phyloP scores from a whole-genome alignment of 2,888 invertebrate genomes.

The Leptopilina drosophilae region DNA sequence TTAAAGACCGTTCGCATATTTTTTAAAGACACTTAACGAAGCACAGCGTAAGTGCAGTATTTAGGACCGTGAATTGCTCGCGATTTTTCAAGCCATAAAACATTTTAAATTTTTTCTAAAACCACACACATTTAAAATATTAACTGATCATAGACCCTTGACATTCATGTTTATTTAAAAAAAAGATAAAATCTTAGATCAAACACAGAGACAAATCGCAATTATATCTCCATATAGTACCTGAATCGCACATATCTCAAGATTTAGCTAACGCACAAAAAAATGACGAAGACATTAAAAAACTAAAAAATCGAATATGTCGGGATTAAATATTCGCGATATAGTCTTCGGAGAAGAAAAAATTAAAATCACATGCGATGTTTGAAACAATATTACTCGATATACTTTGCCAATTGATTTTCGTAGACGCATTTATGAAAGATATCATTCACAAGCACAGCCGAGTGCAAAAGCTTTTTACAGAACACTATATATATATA shows the following conservation, averaged over 20 bases:
- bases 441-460: not conserved
- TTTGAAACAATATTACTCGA: not conserved
- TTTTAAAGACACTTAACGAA: not conserved
- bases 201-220: not conserved
- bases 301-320: not conserved
- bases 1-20: not conserved
- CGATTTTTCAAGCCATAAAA: conserved; percentile 41
- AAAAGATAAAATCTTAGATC: conserved; percentile 24
- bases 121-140: conserved; percentile 23
- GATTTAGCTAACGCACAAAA: not conserved
- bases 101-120: conserved; percentile 44
- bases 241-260: not conserved
- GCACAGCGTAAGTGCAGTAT: conserved; percentile 40
- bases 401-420: not conserved
- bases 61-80: conserved; percentile 43
- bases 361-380: not conserved
- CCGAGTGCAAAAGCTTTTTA: not conserved
- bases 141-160: conserved; percentile 50
- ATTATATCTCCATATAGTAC: not conserved
- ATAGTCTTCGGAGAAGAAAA: not conserved
- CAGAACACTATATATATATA: not conserved
- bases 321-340: not conserved
- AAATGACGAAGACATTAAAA: not conserved
- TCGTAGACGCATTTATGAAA: not conserved
- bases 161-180: conserved; percentile 25